A percentile compares a stretch with the other conserved stretches of the same genome.
Conservation (phyloP, 2,888 invertebrate species). For the Epicampocera succincta region DNA sequence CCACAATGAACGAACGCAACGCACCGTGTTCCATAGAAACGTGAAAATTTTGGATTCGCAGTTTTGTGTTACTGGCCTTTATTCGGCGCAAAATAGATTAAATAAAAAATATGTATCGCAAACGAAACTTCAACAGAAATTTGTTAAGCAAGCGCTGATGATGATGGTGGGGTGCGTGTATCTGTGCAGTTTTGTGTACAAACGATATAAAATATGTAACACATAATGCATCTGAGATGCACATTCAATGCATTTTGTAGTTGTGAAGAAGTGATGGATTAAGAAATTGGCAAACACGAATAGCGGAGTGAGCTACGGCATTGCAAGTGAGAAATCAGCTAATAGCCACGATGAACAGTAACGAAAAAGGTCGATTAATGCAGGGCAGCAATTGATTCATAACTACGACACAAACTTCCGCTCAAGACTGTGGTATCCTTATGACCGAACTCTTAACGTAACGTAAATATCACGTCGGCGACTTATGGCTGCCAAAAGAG, state of each 20-base stretch:
- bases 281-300: background rate
- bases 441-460: background rate
- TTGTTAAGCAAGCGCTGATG: conserved; percentile 14
- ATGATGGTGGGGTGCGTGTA: background rate
- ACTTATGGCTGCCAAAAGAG: background rate
- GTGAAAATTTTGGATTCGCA: conserved; percentile 49
- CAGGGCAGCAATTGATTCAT: no score
- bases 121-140: no score
- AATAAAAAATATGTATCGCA: background rate
- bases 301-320: background rate
- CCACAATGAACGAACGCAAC: conserved; percentile 71
- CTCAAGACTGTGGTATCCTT: background rate
- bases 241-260: conserved; percentile 40
- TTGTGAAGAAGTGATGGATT: background rate
- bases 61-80: conserved; percentile 50
- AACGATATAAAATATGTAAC: conserved; percentile 43
- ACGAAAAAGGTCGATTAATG: no score
- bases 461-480: background rate
- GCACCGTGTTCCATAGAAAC: conserved; percentile 70
- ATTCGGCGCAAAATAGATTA: conserved; percentile 20
- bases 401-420: no score
- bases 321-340: background rate
- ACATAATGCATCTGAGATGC: conserved; percentile 41
- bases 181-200: conserved; percentile 23
- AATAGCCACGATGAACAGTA: no score